Base-by-base conservation (phyloP, 2,888 invertebrate genomes). In the Cataglyphis albicans region DNA sequence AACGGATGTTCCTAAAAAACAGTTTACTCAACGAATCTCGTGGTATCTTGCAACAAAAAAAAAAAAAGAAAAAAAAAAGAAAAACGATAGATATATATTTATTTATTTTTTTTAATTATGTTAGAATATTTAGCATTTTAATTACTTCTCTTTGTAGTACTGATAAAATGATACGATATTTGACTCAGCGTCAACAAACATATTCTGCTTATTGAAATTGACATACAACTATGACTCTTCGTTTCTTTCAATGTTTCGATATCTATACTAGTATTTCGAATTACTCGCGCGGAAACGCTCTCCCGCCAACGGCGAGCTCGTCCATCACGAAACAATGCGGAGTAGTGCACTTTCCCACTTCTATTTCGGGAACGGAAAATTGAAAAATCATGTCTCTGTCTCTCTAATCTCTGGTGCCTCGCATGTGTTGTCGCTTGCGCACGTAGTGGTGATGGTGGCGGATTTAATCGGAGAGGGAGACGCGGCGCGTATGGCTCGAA, bases 301-400 rank as follows among this genome's bases (percentile, higher is more conserved):
- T 38, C 5, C 25, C 41, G 52, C 44, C 44, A 78, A 67, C 57
- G 80, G 25, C 78, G 81, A 84, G 87, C 83, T 84, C 81, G 86
- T 82, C 86, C 59, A 85, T 88, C 86, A 83, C 63, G 59, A 63
- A 63, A 82, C 44, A 75, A 73, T 81, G 78, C 82, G 73, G 81
- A 72, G 73, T 76, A 78, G 83, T 86, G 87, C 88, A 84, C 88
- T 85, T 86, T 81, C 85, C 82, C 81, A 80, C 87, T 70, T 80
- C 78, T 81, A 80, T 84, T 78, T 83, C 86, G 86, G 76, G 59
- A 70, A 84, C 74, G 85, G 86, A 83, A 87, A 85, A 87, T 86
- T 82, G 82, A 84, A 74, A 91, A 88, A 89, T 92, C 91, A 89
- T 91, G 92, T 93, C 93, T 94, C 93, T 94, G 93, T 93, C 93